phyloP scores from a whole-genome alignment of 2,888 invertebrate species.

The Acanthosoma haemorrhoidale region DNA sequence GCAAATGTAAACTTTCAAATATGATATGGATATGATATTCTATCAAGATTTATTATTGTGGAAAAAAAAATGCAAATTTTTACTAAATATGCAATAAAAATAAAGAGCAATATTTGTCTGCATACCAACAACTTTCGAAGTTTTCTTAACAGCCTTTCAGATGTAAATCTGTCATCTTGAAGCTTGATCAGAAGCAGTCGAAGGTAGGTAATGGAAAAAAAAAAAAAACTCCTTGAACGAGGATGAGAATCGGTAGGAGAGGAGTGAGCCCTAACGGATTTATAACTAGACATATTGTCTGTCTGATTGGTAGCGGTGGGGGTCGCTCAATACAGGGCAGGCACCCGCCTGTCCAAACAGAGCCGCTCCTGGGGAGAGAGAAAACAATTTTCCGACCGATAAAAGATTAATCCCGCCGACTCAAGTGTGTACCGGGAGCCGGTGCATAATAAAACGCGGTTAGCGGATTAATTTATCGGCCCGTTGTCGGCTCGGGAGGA shows the following conservation, averaged over 20 bases:
- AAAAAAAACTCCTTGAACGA: neutral
- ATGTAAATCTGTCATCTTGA: slow-evolving; percentile 1
- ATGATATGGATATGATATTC: no score
- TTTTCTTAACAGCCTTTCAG: no score
- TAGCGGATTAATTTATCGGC: slow-evolving; percentile 22
- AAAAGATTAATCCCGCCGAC: slow-evolving; percentile 24
- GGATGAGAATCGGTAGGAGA: neutral
- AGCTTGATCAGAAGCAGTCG: slow-evolving; percentile 1
- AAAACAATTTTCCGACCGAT: slow-evolving; percentile 27
- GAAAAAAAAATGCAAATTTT: no score
- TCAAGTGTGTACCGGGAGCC: neutral
- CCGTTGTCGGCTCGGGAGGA: neutral
- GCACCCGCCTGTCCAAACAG: slow-evolving; percentile 11
- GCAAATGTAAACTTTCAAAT: no score
- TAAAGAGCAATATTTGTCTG: no score
- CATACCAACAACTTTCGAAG: no score
- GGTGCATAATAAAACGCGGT: slow-evolving; percentile 16
- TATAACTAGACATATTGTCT: slow-evolving; percentile 32
- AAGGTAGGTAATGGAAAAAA: slow-evolving; percentile 11
- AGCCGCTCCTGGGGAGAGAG: neutral
- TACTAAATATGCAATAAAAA: no score
- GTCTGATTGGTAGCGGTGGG: slow-evolving; percentile 18
- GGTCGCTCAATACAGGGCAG: neutral
- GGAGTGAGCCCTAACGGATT: slow-evolving; percentile 24
- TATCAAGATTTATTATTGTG: no score